Base-by-base conservation (phyloP, 2,797 vertebrate genomes). In the Peromyscus nudipes region DNA sequence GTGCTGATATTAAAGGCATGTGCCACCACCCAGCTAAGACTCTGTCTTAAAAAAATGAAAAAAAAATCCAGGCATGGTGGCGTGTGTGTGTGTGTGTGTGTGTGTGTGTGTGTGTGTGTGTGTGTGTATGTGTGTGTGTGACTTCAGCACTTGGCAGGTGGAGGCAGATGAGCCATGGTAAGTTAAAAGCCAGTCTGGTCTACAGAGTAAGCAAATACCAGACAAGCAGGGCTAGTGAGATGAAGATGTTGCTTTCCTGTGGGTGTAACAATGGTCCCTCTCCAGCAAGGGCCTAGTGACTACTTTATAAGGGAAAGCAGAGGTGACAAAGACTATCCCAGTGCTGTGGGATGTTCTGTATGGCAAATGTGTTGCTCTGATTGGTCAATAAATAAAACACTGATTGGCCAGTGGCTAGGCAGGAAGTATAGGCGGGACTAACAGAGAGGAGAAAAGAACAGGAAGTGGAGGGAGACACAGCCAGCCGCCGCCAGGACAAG, bases 31-130 rank as follows among this genome's bases (percentile, higher is more conserved):
- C 12, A 16, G 29, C 5, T 34, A 67, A 65, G 76, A 31, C 27
- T 14, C 27, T 21, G 16, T 79, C 14, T 79, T 19, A 16, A 49
- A 52, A 34, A 49, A 52, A n/a, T n/a, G n/a, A 49, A 43, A 10
- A 25, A 83, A 62, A 83, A 64, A 60, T 1, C 31, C 12, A 52
- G 65, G 12, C 7, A 37, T 55, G 84, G 84, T 27, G 7, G 43
- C 10, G 37, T 0, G 0, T 0, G 7, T 25, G 21, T 65, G 64
- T 52, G 46, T 14, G 23, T 46, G 64, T n/a, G 46, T 14, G 23
- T 65, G 64, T 52, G 46, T 25, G 23, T 65, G 64, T 52, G 43
- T 25, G 21, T 65, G 64, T 52, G 43, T 46, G 43, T 25, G 21
- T 64, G 62, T 49, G 43, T 25, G 21, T 64, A 43, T 52, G n/a